Conservation (phyloP, 2,113 vertebrate species). For the Centropus bengalensis region DNA sequence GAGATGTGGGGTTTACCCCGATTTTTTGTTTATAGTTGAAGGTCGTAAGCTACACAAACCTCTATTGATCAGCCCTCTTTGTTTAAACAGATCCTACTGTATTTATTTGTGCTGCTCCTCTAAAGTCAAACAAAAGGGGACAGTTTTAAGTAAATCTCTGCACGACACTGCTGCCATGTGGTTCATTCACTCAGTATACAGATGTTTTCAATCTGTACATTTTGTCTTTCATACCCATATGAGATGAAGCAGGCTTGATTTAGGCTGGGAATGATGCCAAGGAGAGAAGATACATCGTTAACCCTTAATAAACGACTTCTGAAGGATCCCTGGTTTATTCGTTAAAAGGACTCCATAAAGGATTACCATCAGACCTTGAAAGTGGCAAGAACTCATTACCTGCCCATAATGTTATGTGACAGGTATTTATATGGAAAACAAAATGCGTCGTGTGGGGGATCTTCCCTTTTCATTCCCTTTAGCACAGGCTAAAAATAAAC, state of each 20-base stretch:
- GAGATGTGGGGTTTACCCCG: constrained; percentile 77
- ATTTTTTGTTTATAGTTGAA: constrained; percentile 79
- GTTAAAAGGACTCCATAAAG: constrained; percentile 39
- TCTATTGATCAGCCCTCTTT: constrained; percentile 81
- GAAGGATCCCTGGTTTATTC: constrained; percentile 32
- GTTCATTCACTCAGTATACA: constrained; percentile 78
- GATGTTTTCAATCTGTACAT: constrained; percentile 88
- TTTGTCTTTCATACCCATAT: constrained; percentile 83
- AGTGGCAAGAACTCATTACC: constrained; percentile 12
- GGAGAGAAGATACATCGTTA: constrained; percentile 79
- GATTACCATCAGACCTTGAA: constrained; percentile 28
- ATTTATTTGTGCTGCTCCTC: constrained; percentile 79
- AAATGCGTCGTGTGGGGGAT: not conserved
- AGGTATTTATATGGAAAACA: not conserved
- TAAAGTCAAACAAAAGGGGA: constrained; percentile 82
- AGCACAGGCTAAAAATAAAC: constrained; percentile 1
- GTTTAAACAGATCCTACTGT: constrained; percentile 83
- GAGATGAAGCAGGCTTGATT: constrained; percentile 84
- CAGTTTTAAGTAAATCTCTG: constrained; percentile 72
- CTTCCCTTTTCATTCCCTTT: not conserved
- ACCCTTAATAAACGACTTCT: constrained; percentile 76
- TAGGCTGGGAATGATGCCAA: constrained; percentile 86
- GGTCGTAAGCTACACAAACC: constrained; percentile 81
- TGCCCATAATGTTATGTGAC: not conserved
- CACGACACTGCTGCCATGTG: constrained; percentile 77